Evolutionary conservation across 2,797 vertebrate species (phyloP).

Genomic region (Chloroceryle amazona): DNA sequence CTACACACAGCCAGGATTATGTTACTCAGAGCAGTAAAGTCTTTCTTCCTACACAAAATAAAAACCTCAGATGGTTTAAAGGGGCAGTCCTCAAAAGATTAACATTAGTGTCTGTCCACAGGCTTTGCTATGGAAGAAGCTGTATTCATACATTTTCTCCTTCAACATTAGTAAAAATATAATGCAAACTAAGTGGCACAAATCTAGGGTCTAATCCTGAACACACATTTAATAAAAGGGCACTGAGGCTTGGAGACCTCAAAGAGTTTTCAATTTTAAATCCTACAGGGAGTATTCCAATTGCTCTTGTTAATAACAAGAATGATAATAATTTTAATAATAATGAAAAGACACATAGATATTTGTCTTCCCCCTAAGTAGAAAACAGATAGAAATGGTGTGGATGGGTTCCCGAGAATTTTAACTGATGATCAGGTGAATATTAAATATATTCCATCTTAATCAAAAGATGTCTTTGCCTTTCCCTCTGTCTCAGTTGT

Average conservation of each 20-base stretch:
- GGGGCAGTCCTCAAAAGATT: not conserved
- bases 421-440: not conserved
- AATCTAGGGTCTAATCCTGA: not conserved
- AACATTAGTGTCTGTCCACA: not conserved
- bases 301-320: not conserved
- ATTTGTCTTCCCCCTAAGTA: not conserved
- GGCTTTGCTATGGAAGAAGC: not conserved
- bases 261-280: constrained; percentile 13
- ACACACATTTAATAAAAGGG: not conserved
- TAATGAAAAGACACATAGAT: not conserved
- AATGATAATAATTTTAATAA: not conserved
- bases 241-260: not conserved
- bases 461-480: constrained; percentile 12
- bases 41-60: constrained; percentile 22
- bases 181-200: not conserved
- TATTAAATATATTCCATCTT: constrained; percentile 35
- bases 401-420: not conserved
- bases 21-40: not conserved
- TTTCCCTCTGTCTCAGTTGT: not conserved
- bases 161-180: not conserved
- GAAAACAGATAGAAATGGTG: not conserved
- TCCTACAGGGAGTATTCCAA: not conserved
- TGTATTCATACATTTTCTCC: not conserved
- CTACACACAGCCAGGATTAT: constrained; percentile 7
- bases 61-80: not conserved